Percentiles rank a stretch among this genome's conserved stretches.
Conservation (phyloP, 2,113 vertebrate genomes). For the Pongo abelii region DNA sequence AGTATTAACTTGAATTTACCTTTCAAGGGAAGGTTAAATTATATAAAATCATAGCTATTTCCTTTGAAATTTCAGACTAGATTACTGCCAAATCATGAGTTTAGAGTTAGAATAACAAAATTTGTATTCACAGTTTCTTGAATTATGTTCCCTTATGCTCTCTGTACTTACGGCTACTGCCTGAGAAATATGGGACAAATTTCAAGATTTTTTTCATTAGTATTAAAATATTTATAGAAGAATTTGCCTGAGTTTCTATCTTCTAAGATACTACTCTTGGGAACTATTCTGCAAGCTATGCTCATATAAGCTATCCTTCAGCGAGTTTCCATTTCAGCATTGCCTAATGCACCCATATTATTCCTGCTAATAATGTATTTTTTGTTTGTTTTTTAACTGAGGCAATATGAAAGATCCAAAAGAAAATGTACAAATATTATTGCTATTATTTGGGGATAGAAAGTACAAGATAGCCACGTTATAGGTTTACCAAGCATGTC, state of each 20-base stretch:
- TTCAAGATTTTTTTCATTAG: not conserved
- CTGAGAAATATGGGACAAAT: constrained; percentile 7
- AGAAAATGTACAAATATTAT: not conserved
- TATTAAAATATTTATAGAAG: constrained; percentile 47
- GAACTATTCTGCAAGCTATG: constrained; percentile 18
- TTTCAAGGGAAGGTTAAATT: not conserved
- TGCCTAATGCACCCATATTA: not conserved
- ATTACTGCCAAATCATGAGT: not conserved
- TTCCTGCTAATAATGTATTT: not conserved
- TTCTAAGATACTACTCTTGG: constrained; percentile 2
- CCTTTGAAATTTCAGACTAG: not conserved
- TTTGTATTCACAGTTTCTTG: not conserved
- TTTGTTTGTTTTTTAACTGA: constrained; percentile 45
- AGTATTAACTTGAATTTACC: not conserved
- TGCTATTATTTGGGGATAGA: not conserved
- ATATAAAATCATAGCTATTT: constrained; percentile 3
- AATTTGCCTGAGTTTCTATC: constrained; percentile 36
- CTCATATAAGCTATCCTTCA: constrained; percentile 27
- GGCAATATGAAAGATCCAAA: not conserved
- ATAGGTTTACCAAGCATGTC: not conserved
- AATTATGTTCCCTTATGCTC: not conserved
- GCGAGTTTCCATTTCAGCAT: constrained; percentile 21
- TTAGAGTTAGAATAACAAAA: not conserved
- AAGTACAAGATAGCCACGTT: not conserved
- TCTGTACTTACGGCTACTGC: not conserved